These are phyloP conservation scores for Phanerotoma sp. DNA, from an alignment of 2,888 invertebrate species.

Conservation along the genomic window DNA sequence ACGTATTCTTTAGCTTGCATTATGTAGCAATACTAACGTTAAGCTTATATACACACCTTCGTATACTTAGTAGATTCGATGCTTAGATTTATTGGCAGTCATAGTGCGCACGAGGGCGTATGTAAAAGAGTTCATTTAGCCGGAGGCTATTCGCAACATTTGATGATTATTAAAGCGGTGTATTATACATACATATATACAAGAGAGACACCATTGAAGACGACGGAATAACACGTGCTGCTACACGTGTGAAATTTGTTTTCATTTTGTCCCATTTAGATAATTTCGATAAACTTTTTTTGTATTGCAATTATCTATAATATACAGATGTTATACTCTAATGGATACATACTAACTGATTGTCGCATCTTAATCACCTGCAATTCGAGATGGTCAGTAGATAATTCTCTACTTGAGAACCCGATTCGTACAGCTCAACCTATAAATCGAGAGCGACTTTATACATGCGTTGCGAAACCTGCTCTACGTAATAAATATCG, in stretches of 20 bases:
- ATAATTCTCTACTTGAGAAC: constrained; percentile 34
- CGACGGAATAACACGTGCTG: constrained; percentile 2
- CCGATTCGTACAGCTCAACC: constrained; percentile 25
- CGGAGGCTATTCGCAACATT: constrained; percentile 17
- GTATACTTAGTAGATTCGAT: constrained; percentile 10
- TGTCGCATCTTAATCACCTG: constrained; percentile 13
- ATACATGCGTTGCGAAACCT: constrained; percentile 16
- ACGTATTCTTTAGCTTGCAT: not conserved
- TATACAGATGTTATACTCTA: too few relatives aligned
- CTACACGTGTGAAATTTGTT: constrained; percentile 8
- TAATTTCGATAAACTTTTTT: not conserved
- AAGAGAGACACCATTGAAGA: not conserved
- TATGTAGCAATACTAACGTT: constrained; percentile 5
- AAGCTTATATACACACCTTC: constrained; percentile 20
- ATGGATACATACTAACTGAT: not conserved
- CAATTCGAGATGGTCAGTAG: constrained; percentile 25
- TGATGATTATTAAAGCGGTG: constrained; percentile 16
- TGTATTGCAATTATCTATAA: not conserved
- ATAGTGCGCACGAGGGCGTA: constrained; percentile 17
- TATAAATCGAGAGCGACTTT: constrained; percentile 33
- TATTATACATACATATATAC: not conserved
- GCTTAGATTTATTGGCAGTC: constrained; percentile 20
- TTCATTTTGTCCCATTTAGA: not conserved
- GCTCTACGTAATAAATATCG: constrained; percentile 21
- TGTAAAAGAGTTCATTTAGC: constrained; percentile 21